phyloP scores from a whole-genome alignment of 64 coral and sea anemone genomes.

The Pocillopora verrucosa region DNA sequence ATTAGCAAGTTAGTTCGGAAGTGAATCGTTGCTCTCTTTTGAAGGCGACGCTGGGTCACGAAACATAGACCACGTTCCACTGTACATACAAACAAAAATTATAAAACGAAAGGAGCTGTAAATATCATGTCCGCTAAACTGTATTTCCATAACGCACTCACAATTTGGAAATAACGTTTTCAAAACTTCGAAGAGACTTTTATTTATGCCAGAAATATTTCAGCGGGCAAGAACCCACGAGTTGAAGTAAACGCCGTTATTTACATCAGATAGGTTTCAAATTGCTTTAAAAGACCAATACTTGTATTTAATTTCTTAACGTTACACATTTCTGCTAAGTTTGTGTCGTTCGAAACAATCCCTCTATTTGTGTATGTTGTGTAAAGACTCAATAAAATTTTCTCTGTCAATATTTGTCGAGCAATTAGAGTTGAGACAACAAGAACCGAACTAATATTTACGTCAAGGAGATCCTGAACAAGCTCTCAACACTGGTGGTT shows the following conservation, averaged over 20 bases:
- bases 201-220: conserved; percentile 46
- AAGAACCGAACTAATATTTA: conserved; percentile 13
- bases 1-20: conserved; percentile 19
- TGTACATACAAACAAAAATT: conserved; percentile 43
- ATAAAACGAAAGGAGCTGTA: conserved; percentile 33
- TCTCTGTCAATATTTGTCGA: conserved; percentile 48
- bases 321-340: conserved; percentile 4
- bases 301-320: conserved; percentile 43
- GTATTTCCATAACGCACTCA: conserved; percentile 13
- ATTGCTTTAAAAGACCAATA: conserved; percentile 40
- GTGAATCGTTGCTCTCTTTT: conserved; percentile 23
- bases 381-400: conserved; percentile 49
- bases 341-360: conserved; percentile 40
- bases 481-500: neutral
- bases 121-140: conserved; percentile 29
- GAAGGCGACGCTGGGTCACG: neutral
- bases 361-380: conserved; percentile 42
- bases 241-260: conserved; percentile 15
- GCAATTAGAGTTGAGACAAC: conserved; percentile 45
- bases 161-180: conserved; percentile 19
- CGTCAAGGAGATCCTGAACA: neutral
- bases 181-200: conserved; percentile 2
- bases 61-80: conserved; percentile 15
- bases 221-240: neutral
- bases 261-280: conserved; percentile 38